Evolutionary conservation across 2,888 invertebrate species (phyloP), one percentile per base, ranked within the genome.

Genomic region (Microctonus brassicae): DNA sequence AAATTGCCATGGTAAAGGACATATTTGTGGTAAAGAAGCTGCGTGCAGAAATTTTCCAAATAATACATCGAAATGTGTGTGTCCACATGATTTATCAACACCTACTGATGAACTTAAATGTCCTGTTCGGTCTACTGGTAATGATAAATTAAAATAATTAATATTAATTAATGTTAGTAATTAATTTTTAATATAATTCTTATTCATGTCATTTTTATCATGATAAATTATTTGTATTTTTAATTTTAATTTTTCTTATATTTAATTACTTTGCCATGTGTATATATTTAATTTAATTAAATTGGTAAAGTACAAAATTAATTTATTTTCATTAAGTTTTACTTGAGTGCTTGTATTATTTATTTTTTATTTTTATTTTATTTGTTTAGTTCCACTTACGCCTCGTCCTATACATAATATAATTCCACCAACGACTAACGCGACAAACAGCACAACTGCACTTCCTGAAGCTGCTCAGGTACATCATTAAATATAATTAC

Each of bases 61-160:
- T 73, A 87, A 86, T 70, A 88, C 88, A 5, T 91, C 92, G 80
- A 90, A 89, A 63, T 94, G 93, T 82, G 87, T 92, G 4, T 94
- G 93, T 82, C 92, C 93, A 0, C 91, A 92, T 77, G 92, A 93
- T 80, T 89, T 89, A n/a, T 89, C 90, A 60, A 90, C 90, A 0
- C 91, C 92, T 10, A 92, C 91, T 24, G 86, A 88, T 26, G 91
- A 91, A 78, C 90, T 90, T 76, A 90, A 89, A 76, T 92, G 92
- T 80, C 92, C 92, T 4, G 89, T 89, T 76, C 89, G 93, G 74
- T 88, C 89, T 70, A 91, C 90, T 83, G 91, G 92, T 92, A n/a
- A n/a, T n/a, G n/a, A n/a, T n/a, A n/a, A n/a, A n/a, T n/a, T n/a
- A 86, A 86, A 77, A 67, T 13, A 17, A 63, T 42, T 29, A 62